Evolutionary conservation across 2,888 invertebrate species (phyloP).

Genomic region (Oxytorus armatus): DNA sequence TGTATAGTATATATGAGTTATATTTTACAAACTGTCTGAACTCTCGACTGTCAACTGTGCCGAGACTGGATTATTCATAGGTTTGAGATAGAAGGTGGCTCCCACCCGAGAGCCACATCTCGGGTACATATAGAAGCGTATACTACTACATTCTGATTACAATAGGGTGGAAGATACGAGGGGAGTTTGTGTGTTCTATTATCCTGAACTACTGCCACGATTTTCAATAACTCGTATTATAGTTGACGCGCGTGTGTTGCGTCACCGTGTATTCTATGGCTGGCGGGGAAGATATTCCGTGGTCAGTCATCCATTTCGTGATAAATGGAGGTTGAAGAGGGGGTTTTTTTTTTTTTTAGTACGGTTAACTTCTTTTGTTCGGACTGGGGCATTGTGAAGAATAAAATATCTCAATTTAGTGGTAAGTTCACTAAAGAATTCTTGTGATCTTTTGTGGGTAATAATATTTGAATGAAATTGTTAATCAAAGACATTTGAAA

Average conservation of each 20-base stretch:
- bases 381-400: not conserved
- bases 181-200: constrained; percentile 38
- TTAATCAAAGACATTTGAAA: no score
- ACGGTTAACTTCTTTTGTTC: not conserved
- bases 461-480: no score
- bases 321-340: not conserved
- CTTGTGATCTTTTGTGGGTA: no score
- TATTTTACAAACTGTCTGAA: constrained; percentile 29
- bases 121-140: constrained; percentile 10
- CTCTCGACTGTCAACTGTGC: constrained; percentile 42
- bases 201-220: constrained; percentile 56
- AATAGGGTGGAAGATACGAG: constrained; percentile 44
- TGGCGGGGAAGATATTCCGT: not conserved
- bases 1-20: constrained; percentile 16
- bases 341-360: not conserved
- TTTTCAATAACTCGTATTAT: constrained; percentile 42
- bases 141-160: constrained; percentile 28
- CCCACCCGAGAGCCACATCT: constrained; percentile 8
- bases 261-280: constrained; percentile 18
- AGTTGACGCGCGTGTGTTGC: constrained; percentile 22
- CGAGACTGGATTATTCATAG: constrained; percentile 64
- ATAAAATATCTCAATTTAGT: not conserved
- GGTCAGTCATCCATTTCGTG: constrained; percentile 19
- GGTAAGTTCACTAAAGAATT: no score
- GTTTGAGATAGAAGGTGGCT: constrained; percentile 32